Conservation (phyloP, 2,888 invertebrate species). For the Petrolisthes cinctipes region DNA sequence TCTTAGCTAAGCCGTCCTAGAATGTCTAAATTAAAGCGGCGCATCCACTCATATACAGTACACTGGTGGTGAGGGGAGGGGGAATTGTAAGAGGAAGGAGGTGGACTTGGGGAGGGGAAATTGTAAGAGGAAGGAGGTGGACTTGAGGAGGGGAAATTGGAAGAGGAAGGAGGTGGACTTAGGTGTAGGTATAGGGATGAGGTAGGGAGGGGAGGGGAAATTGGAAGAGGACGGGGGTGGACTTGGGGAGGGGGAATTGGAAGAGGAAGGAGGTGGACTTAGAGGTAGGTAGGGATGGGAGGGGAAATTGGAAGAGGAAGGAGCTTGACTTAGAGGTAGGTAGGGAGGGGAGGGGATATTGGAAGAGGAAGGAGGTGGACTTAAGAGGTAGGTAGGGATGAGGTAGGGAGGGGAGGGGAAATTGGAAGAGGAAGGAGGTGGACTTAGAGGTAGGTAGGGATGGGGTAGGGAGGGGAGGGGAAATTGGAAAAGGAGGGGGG, state of each 20-base stretch:
- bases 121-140: background rate
- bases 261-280: background rate
- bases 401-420: background rate
- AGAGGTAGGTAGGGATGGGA: background rate
- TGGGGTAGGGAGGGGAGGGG: background rate
- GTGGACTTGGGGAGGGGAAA: background rate
- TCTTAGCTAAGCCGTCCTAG: conserved; percentile 9
- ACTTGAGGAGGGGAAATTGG: background rate
- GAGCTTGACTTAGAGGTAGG: background rate
- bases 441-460: background rate
- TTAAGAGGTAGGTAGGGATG: background rate
- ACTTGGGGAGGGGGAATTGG: background rate
- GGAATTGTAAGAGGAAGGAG: background rate
- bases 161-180: background rate
- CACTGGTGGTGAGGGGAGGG: background rate
- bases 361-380: background rate
- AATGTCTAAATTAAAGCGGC: conserved; percentile 4
- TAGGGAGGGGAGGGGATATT: background rate
- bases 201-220: background rate
- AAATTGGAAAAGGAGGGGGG: background rate
- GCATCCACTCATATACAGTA: background rate
- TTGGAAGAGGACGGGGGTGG: background rate
- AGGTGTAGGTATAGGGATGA: background rate
- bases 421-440: background rate
- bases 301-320: background rate